A percentile compares a stretch with the other conserved stretches of the same genome.
These are phyloP conservation scores for Hylaeus anthracinus DNA, from an alignment of 1,140 invertebrate species.

Conservation along the genomic window DNA sequence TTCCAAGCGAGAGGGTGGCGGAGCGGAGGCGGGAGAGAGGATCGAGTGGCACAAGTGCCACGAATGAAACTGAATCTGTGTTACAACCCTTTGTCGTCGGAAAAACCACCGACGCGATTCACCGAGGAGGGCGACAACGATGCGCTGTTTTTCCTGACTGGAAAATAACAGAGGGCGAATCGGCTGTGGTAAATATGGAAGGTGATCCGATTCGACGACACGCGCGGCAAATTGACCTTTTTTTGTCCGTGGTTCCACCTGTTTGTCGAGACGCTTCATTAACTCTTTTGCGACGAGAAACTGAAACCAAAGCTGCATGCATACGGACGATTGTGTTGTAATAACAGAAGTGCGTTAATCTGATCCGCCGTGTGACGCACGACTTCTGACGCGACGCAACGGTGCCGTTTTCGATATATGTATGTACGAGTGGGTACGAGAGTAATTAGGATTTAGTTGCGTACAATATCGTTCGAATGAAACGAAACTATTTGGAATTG, in stretches of 20 bases:
- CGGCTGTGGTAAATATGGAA: slow-evolving; percentile 37
- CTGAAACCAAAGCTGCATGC: too few relatives aligned
- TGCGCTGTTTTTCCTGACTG: neutral
- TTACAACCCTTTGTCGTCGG: neutral
- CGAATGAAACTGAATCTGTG: slow-evolving; percentile 17
- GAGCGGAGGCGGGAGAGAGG: neutral
- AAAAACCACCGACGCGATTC: neutral
- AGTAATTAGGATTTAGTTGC: too few relatives aligned
- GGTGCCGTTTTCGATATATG: too few relatives aligned
- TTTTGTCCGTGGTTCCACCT: slow-evolving; percentile 3
- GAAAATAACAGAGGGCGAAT: neutral
- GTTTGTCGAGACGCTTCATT: neutral
- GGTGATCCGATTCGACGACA: slow-evolving; percentile 19
- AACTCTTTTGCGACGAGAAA: neutral
- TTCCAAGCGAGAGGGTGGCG: neutral
- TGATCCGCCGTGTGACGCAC: too few relatives aligned
- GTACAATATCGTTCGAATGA: too few relatives aligned
- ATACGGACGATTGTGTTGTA: too few relatives aligned
- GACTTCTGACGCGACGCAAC: too few relatives aligned
- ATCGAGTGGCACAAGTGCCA: slow-evolving; percentile 35
- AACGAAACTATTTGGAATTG: too few relatives aligned
- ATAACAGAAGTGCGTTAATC: too few relatives aligned
- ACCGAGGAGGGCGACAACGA: neutral
- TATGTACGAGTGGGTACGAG: too few relatives aligned
- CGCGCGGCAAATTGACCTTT: slow-evolving; percentile 46